Percentiles rank a stretch among this genome's conserved stretches.
phyloP scores from a whole-genome alignment of 2,797 vertebrate genomes.

The Sphenopsis melanotis region DNA sequence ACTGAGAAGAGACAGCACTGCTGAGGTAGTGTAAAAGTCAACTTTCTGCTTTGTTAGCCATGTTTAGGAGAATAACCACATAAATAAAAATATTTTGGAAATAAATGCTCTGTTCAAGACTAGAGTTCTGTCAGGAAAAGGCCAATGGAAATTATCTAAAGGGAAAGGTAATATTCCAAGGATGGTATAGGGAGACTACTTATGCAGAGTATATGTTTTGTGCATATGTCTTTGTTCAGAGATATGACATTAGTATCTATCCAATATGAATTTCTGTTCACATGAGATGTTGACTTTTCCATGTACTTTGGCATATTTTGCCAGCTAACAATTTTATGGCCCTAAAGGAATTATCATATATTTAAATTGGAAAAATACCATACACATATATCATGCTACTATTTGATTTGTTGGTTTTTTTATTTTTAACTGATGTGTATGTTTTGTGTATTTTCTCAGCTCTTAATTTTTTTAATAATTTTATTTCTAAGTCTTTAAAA shows the following conservation, averaged over 20 bases:
- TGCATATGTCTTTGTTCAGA: neutral
- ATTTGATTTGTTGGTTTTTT: neutral
- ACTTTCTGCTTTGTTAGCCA: neutral
- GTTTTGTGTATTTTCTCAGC: neutral
- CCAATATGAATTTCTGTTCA: neutral
- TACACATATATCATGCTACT: neutral
- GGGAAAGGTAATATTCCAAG: neutral
- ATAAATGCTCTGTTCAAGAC: neutral
- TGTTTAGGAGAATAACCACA: neutral
- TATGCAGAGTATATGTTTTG: neutral
- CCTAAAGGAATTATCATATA: neutral
- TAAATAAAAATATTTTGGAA: neutral
- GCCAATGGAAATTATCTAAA: neutral
- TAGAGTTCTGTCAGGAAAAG: neutral
- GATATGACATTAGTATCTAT: neutral
- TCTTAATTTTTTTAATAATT: neutral
- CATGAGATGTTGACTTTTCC: neutral
- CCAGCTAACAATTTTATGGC: neutral
- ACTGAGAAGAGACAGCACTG: neutral
- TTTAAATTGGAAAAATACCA: neutral
- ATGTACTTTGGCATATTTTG: neutral
- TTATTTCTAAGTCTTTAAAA: neutral
- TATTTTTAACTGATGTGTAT: neutral
- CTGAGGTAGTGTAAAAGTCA: neutral
- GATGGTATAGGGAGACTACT: fast-evolving